Base-by-base conservation (phyloP, 2,113 vertebrate species). In the Anoura caudifer region DNA sequence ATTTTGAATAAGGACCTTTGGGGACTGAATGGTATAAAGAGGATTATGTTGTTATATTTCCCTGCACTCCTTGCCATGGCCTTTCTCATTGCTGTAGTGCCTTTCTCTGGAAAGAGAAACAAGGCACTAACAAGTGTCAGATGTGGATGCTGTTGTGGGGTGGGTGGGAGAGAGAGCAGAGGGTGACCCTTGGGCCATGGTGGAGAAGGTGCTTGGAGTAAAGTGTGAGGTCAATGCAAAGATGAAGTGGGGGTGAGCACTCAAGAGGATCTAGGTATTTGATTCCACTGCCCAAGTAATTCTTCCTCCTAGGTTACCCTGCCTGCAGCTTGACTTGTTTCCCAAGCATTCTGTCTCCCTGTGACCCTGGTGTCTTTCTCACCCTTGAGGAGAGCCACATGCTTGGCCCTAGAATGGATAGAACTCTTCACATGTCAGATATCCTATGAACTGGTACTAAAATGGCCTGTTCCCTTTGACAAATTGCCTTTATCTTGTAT, bases 1-100 rank as follows among this genome's bases (percentile, higher is more conserved):
- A 96, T 96, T 98, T 97, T 79, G 92, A 95, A 87, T 59, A 84
- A 97, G 98, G 97, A 97, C 98, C 97, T 97, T 96, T 80, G 91
- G 96, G 98, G 96, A 97, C 97, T 86, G 86, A 69, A 50, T 43
- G 76, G 96, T 96, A 91, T 90, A 96, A 96, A 95, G 92, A 97
- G 95, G 96, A 96, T 96, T 95, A 97, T 87, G 94, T 91, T 90
- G 88, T 96, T 97, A 50, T 95, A 52, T 95, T 97, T 95, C 83
- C 69, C 88, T 86, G 56, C 22, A 17, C 61, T 67, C 38, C 5
- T 96, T 63, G 5, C 94, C 1, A 4, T 72, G 80, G n/a, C n/a
- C n/a, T n/a, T n/a, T n/a, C n/a, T n/a, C n/a, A n/a, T n/a, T n/a
- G n/a, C n/a, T n/a, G n/a, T n/a, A n/a, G n/a, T n/a, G n/a, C n/a